Base-by-base conservation (phyloP, 35 echinoderm and acorn worm genomes). In the Diadema setosum region DNA sequence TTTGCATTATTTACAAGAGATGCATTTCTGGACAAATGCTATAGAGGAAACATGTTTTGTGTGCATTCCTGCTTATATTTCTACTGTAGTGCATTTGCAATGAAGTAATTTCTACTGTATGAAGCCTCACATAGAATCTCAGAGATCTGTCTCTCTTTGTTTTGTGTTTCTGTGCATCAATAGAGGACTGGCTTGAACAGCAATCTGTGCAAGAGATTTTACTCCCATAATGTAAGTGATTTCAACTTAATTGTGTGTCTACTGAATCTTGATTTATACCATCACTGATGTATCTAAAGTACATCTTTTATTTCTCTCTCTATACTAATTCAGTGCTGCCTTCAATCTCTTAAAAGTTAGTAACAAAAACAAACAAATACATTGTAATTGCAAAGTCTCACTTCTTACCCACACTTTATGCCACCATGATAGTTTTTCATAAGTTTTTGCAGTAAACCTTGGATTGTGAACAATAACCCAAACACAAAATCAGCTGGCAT, bases 141-240 rank as follows among this genome's bases (percentile, higher is more conserved):
- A 67, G 37, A 33, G 26, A 67, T 67, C 14, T 4, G 21, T 8
- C 29, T 14, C 30, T 67, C 29, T n/a, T 33, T 67, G 30, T 16
- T 67, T 29, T 31, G 11, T 67, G 30, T 6, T 67, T 67, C 27
- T n/a, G n/a, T n/a, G n/a, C n/a, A n/a, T n/a, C n/a, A n/a, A 52
- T 8, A 78, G 73, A 78, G n/a, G 24, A 1, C 73, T 1, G 73
- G 73, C 25, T 7, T 78, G 33, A 44, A 41, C 73, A 78, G 36
- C 35, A 78, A 21, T 21, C 73, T 78, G 34, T 35, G 20, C 39
- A 78, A 44, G 40, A 78, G 73, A 44, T 78, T 78, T 44, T 78
- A 78, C 24, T 78, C 73, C 37, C 73, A 78, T 25, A 44, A 78
- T 78, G 73, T 78, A 78, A 78, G 73, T 78, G 9, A 73, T 34